These are phyloP conservation scores for Drosophila bipectinata DNA, from an alignment of 1,140 invertebrate species.

Conservation along the genomic window DNA sequence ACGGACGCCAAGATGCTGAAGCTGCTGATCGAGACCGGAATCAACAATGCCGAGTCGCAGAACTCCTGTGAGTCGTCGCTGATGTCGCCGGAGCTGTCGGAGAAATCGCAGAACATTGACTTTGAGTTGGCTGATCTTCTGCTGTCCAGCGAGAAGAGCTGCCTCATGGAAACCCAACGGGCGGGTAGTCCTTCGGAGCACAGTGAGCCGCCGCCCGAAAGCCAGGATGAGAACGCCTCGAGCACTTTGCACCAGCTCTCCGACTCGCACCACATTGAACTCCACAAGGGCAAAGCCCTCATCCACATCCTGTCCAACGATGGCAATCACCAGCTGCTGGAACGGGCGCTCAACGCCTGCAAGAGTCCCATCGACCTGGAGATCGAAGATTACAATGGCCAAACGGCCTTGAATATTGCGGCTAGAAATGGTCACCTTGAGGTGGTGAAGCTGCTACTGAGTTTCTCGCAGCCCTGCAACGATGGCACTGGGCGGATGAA, in stretches of 20 bases:
- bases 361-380: conserved; percentile 86
- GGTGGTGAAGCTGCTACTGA: conserved; percentile 87
- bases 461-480: conserved; percentile 74
- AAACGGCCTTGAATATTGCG: conserved; percentile 93
- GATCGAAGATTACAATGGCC: conserved; percentile 89
- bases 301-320: conserved; percentile 91
- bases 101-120: conserved; percentile 82
- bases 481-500: conserved; percentile 84
- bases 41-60: conserved; percentile 82
- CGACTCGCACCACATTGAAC: conserved; percentile 85
- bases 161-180: conserved; percentile 77
- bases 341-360: conserved; percentile 87
- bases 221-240: conserved; percentile 78
- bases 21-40: conserved; percentile 88
- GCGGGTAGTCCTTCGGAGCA: conserved; percentile 79
- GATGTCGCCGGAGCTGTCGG: conserved; percentile 81
- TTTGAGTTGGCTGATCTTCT: conserved; percentile 81
- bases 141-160: conserved; percentile 79
- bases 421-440: conserved; percentile 91
- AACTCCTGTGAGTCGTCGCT: conserved; percentile 81
- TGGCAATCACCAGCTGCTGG: conserved; percentile 88
- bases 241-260: conserved; percentile 78
- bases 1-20: conserved; percentile 87
- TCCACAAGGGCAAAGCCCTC: conserved; percentile 87
- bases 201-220: conserved; percentile 76